Percentiles rank a stretch among this genome's conserved stretches.
Evolutionary conservation across 2,113 vertebrate species (phyloP).

Genomic region (Chamaetylas fuelleborni): DNA sequence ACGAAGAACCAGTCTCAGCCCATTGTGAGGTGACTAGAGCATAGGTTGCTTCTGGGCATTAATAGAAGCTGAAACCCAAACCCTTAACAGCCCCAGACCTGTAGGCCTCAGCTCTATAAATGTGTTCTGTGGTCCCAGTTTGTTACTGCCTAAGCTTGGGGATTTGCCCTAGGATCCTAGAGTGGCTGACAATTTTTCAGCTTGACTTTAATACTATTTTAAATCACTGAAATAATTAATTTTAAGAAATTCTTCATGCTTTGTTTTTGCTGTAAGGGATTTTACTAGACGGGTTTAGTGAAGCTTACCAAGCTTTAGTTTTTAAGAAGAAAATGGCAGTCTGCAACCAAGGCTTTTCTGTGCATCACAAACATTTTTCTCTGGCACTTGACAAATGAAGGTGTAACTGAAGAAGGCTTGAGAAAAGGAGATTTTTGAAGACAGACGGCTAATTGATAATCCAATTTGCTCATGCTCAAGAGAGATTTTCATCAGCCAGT

Average conservation of each 20-base stretch:
- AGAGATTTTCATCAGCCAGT: conserved; percentile 56
- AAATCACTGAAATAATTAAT: conserved; percentile 43
- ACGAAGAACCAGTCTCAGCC: neutral
- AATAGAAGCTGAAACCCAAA: neutral
- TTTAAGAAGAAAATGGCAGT: conserved; percentile 33
- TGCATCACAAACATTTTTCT: neutral
- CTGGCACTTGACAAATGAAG: conserved; percentile 51
- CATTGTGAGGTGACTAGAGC: rapidly evolving
- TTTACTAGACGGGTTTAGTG: conserved; percentile 42
- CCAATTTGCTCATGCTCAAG: conserved; percentile 44
- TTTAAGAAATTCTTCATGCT: neutral
- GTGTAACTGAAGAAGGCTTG: neutral
- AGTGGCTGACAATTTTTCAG: neutral
- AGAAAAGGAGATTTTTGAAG: conserved; percentile 25
- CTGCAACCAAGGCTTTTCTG: neutral
- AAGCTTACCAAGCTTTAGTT: conserved; percentile 23
- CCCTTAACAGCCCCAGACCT: neutral
- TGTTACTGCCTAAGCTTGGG: neutral
- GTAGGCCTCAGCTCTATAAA: neutral
- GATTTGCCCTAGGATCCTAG: neutral
- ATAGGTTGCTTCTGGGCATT: neutral
- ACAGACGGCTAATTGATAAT: conserved; percentile 56
- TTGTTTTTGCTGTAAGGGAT: conserved; percentile 33
- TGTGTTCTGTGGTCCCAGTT: neutral
- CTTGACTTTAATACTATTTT: conserved; percentile 31